Evolutionary conservation across 2,888 invertebrate species (phyloP).

Genomic region (Acanthosepion esculentum): DNA sequence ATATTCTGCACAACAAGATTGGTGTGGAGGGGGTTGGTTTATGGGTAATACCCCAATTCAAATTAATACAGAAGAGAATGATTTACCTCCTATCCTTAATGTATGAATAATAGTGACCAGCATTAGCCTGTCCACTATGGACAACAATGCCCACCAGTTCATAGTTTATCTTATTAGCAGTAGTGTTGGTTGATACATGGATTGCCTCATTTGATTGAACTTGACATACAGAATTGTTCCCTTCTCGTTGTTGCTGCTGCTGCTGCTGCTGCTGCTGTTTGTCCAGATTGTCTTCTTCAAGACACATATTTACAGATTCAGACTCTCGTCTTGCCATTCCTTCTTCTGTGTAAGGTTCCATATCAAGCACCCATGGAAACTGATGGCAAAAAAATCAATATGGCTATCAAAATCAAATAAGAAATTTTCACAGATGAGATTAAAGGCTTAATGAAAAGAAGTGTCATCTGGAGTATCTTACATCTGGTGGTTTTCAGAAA

Average conservation of each 20-base stretch:
- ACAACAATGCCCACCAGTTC: constrained; percentile 78
- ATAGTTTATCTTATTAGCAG: constrained; percentile 72
- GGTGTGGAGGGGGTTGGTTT: no score
- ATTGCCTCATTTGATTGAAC: constrained; percentile 52
- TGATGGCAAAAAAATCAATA: constrained; percentile 54
- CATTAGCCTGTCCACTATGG: constrained; percentile 78
- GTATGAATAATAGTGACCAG: constrained; percentile 78
- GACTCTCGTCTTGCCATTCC: constrained; percentile 72
- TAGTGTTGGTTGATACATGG: not conserved
- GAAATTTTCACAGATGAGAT: not conserved
- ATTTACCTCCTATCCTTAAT: constrained; percentile 75
- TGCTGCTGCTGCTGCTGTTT: constrained; percentile 39
- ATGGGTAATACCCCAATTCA: no score
- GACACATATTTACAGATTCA: constrained; percentile 49
- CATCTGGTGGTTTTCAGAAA: not conserved
- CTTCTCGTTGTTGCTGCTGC: constrained; percentile 38
- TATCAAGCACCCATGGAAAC: constrained; percentile 77
- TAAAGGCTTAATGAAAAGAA: not conserved
- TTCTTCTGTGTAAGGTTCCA: constrained; percentile 77
- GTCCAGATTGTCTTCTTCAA: constrained; percentile 51
- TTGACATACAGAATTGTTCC: constrained; percentile 50
- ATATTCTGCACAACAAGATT: no score
- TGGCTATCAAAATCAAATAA: not conserved
- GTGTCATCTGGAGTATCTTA: not conserved
- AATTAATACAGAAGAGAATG: not conserved